A percentile compares a stretch with the other conserved stretches of the same genome.
Evolutionary conservation across 2,888 invertebrate species (phyloP).

Genomic region (Hypercompe scribonia): DNA sequence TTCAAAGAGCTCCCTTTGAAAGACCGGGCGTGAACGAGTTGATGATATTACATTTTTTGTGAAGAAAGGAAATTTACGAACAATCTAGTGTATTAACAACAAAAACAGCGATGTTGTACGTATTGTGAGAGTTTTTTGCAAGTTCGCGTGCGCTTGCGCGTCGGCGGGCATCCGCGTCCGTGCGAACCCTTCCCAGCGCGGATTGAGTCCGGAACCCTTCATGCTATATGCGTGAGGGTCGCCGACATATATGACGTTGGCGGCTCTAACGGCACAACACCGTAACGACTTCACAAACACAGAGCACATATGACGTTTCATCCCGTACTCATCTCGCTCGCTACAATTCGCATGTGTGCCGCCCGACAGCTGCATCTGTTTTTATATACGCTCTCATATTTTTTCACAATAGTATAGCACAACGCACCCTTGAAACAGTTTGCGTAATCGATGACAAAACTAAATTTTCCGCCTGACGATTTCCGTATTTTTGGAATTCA

Average conservation of each 20-base stretch:
- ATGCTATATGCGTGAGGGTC: constrained; percentile 74
- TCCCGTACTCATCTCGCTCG: constrained; percentile 53
- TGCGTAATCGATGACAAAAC: constrained; percentile 87
- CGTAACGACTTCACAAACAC: constrained; percentile 49
- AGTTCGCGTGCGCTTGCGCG: constrained; percentile 86
- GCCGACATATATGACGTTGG: constrained; percentile 56
- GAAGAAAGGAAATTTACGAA: constrained; percentile 84
- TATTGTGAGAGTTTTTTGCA: constrained; percentile 83
- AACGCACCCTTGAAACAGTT: constrained; percentile 87
- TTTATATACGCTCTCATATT: constrained; percentile 85
- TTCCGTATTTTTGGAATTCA: constrained; percentile 83
- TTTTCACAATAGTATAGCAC: constrained; percentile 82
- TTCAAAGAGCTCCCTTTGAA: constrained; percentile 83
- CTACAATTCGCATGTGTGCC: constrained; percentile 86
- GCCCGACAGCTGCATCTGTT: constrained; percentile 84
- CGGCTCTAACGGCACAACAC: constrained; percentile 54
- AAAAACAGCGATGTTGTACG: constrained; percentile 82
- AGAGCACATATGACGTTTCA: constrained; percentile 66
- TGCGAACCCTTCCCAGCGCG: constrained; percentile 81
- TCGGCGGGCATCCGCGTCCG: constrained; percentile 82
- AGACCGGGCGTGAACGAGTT: constrained; percentile 87
- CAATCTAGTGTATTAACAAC: constrained; percentile 85
- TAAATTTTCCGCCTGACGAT: constrained; percentile 87
- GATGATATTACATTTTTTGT: constrained; percentile 86
- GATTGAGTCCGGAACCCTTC: constrained; percentile 82